phyloP scores from a whole-genome alignment of 2,113 vertebrate species.

The Varanus komodoensis region DNA sequence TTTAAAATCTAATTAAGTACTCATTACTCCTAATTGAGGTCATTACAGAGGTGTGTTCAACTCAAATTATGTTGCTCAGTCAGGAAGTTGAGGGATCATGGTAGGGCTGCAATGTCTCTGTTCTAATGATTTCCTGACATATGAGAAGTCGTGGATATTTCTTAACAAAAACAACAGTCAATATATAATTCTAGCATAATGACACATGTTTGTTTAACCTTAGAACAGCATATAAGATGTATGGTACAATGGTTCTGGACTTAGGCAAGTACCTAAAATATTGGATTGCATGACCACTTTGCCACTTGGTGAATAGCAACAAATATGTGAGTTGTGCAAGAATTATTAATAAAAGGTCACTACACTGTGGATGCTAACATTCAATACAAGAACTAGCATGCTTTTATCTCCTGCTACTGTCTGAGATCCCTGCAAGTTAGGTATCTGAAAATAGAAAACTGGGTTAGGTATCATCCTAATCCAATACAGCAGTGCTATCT shows the following conservation, averaged over 20 bases:
- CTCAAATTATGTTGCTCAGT: slow-evolving; percentile 40
- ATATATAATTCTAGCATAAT: slow-evolving; percentile 25
- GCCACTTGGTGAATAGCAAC: neutral
- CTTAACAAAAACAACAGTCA: neutral
- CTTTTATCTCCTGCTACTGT: neutral
- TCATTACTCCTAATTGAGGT: slow-evolving; percentile 57
- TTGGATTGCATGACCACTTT: neutral
- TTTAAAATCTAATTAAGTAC: slow-evolving; percentile 50
- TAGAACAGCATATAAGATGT: neutral
- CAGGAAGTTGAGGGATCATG: slow-evolving; percentile 45
- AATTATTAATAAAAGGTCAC: neutral
- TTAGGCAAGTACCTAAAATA: neutral
- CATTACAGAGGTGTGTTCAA: slow-evolving; percentile 43
- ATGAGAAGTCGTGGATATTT: neutral
- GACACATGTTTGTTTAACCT: neutral
- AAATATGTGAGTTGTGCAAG: neutral
- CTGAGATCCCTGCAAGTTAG: neutral
- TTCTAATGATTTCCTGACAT: slow-evolving; percentile 47
- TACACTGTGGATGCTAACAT: neutral
- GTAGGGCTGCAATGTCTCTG: slow-evolving; percentile 24
- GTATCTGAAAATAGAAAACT: neutral
- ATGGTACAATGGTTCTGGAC: neutral
- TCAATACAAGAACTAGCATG: neutral
- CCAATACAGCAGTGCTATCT: no score
- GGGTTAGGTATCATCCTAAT: neutral